Percentiles rank a stretch among this genome's conserved stretches.
phyloP scores from a whole-genome alignment of 1,140 invertebrate species.

The Lethrus apterus region DNA sequence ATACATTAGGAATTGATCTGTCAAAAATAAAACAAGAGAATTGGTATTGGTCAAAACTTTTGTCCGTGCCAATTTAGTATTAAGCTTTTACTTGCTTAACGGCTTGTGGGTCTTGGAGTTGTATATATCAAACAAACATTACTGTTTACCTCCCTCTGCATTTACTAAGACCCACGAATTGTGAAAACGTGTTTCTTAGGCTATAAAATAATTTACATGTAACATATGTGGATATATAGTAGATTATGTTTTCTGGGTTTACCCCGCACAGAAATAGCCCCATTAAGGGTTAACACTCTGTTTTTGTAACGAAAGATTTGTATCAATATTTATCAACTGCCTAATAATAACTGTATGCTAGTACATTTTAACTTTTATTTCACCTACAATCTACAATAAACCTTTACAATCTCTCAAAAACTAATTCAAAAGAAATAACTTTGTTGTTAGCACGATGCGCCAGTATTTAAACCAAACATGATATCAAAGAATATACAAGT shows the following conservation, averaged over 20 bases:
- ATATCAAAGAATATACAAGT: no score
- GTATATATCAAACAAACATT: constrained; percentile 18
- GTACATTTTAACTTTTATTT: constrained; percentile 21
- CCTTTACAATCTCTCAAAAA: no score
- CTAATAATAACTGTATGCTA: constrained; percentile 38
- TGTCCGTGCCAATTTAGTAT: no score
- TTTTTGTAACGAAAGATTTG: constrained; percentile 38
- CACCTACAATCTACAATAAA: no score
- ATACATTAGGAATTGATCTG: constrained; percentile 25
- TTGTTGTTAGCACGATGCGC: no score
- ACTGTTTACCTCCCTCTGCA: constrained; percentile 12
- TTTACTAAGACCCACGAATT: constrained; percentile 22
- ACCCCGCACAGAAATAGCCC: constrained; percentile 20
- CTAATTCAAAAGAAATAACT: no score
- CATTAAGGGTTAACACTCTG: constrained; percentile 27
- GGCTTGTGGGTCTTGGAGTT: constrained; percentile 25
- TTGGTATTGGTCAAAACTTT: constrained; percentile 16
- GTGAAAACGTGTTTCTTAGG: constrained; percentile 27
- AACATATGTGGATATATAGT: constrained; percentile 42
- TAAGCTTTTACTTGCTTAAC: constrained; percentile 28
- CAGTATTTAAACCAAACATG: no score
- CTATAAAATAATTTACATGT: constrained; percentile 40
- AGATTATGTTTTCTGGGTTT: constrained; percentile 33
- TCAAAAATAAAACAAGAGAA: constrained; percentile 8
- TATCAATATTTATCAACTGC: constrained; percentile 38